A percentile compares a stretch with the other conserved stretches of the same genome.
Evolutionary conservation across 2,797 vertebrate species (phyloP).

Genomic region (Australoheros facetus): DNA sequence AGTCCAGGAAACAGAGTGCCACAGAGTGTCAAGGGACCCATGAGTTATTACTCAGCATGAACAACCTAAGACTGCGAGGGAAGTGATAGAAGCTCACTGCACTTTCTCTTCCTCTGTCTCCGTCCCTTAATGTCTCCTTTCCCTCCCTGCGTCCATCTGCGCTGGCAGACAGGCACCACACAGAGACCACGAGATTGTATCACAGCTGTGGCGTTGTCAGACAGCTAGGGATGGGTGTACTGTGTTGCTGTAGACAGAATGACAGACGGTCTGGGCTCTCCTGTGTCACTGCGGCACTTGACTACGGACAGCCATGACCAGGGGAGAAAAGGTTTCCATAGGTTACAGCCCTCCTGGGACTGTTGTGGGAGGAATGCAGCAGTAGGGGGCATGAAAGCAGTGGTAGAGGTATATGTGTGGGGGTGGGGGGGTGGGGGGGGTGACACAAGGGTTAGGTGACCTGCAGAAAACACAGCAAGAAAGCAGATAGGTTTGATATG

Average conservation of each 20-base stretch:
- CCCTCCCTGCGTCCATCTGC: constrained; percentile 50
- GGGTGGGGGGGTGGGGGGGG: not conserved
- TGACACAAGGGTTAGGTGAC: constrained; percentile 56
- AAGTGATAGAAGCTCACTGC: constrained; percentile 58
- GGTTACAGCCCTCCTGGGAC: constrained; percentile 63
- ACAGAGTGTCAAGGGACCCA: constrained; percentile 68
- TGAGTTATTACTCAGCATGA: constrained; percentile 75
- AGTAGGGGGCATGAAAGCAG: constrained; percentile 5
- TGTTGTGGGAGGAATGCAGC: constrained; percentile 66
- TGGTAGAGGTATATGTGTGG: not conserved
- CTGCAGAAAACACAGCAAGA: constrained; percentile 77
- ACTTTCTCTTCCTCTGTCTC: constrained; percentile 58
- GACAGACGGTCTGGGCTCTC: constrained; percentile 66
- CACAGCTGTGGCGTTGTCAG: constrained; percentile 73
- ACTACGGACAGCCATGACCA: constrained; percentile 53
- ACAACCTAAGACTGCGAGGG: constrained; percentile 61
- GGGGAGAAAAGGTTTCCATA: constrained; percentile 44
- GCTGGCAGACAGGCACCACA: constrained; percentile 57
- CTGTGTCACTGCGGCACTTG: constrained; percentile 55
- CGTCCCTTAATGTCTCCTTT: constrained; percentile 32
- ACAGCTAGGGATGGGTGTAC: constrained; percentile 53
- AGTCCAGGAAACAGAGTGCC: constrained; percentile 77
- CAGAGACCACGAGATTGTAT: constrained; percentile 54
- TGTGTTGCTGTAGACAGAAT: constrained; percentile 65
- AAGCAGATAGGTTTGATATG: constrained; percentile 81